Evolutionary conservation across 2,888 invertebrate species (phyloP).

Genomic region (Neoitamus cyanurus): DNA sequence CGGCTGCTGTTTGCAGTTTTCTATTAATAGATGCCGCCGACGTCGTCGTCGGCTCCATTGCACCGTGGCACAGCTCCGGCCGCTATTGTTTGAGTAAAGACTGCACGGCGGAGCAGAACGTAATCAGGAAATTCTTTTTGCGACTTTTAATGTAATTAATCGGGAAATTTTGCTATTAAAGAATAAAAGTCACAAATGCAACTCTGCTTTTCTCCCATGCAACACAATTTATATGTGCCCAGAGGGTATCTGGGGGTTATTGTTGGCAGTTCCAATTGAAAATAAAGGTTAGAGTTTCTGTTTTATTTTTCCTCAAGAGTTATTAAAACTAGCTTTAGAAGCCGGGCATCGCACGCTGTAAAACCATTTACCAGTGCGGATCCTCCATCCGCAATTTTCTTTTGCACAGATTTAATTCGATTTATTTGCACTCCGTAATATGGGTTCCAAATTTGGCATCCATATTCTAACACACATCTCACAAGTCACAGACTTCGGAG

Average conservation of each 20-base stretch:
- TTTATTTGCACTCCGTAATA: no score
- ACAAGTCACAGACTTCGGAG: no score
- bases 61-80: background rate
- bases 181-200: background rate
- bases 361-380: no score
- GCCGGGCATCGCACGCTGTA: no score
- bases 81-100: conserved; percentile 3
- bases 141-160: conserved; percentile 23
- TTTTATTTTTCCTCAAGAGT: no score
- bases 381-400: no score
- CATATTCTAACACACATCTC: no score
- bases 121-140: conserved; percentile 25
- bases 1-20: conserved; percentile 34
- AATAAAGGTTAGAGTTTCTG: no score
- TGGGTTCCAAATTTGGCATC: no score
- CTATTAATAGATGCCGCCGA: conserved; percentile 32
- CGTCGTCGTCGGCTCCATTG: background rate
- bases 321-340: no score
- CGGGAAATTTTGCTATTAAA: conserved; percentile 23
- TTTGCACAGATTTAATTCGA: no score
- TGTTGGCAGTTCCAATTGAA: no score
- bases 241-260: background rate
- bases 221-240: background rate
- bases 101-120: background rate
- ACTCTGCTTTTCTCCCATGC: background rate